Base-by-base conservation (phyloP, 2,888 invertebrate genomes). In the Zele albiditarsus region DNA sequence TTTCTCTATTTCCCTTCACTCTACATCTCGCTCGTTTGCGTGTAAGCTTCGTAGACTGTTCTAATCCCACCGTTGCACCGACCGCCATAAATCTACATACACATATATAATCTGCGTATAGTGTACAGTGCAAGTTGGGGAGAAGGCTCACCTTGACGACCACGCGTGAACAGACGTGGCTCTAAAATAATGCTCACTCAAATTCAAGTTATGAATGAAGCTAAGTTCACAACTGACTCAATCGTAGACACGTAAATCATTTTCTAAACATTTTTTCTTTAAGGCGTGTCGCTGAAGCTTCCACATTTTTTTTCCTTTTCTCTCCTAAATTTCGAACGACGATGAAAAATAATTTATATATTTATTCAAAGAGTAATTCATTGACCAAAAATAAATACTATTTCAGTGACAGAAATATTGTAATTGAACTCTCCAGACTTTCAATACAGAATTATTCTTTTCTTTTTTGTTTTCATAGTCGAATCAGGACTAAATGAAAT, bases 141-240 rank as follows among this genome's bases (percentile, higher is more conserved):
- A 58, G 25, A 66, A 46, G 57, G 63, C 60, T 73, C 66, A 70
- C 73, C 73, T 76, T 76, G 73, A 73, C 63, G 68, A n/a, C 31
- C 38, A 42, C 46, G 46, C 42, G 27, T 42, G 27, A 25, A 67
- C 46, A 46, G 31, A n/a, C 67, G 42, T 25, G 27, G 49, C 74
- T 72, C 78, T 73, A 77, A 82, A 82, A 80, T 79, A 77, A 78
- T 81, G 80, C 77, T 79, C 78, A 80, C 80, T 81, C 76, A 75
- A 80, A 82, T 80, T 82, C 80, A 73, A 71, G 72, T 73, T 80
- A 82, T 82, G 83, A 82, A 82, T 82, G 82, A 77, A 81, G 66
- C 58, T 62, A 60, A 53, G 8, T 53, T 53, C 60, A 25, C 25
- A 58, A 58, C 20, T 20, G 23, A 14, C 57, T 46, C 5, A 46